Conservation (phyloP, 1,140 invertebrate species). For the Lycorma delicatula region DNA sequence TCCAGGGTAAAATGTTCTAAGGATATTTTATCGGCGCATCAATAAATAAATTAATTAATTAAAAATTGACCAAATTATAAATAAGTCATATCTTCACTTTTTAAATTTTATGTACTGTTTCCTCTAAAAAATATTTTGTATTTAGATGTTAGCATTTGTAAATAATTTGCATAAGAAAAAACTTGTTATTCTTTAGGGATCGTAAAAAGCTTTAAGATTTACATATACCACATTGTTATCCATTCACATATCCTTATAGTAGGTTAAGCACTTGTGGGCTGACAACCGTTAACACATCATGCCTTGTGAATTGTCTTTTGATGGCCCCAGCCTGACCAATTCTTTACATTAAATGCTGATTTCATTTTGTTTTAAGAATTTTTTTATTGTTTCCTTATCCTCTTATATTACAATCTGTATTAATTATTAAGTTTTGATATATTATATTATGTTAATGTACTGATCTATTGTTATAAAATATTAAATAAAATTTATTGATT, state of each 20-base stretch:
- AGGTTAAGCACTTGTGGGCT: neutral
- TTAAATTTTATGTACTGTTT: conserved; percentile 15
- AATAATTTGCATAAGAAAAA: conserved; percentile 12
- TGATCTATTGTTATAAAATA: too few relatives aligned
- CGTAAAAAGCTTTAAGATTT: conserved; percentile 10
- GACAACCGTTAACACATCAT: conserved; percentile 10
- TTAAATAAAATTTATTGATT: too few relatives aligned
- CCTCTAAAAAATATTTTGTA: conserved; percentile 12
- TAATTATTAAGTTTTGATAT: too few relatives aligned
- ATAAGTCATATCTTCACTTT: conserved; percentile 13
- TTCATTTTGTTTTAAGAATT: conserved; percentile 20
- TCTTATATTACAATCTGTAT: too few relatives aligned
- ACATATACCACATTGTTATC: conserved; percentile 20
- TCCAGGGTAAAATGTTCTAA: too few relatives aligned
- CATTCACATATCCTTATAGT: conserved; percentile 21
- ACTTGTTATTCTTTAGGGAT: conserved; percentile 17
- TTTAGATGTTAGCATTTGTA: conserved; percentile 17
- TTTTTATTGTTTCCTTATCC: too few relatives aligned
- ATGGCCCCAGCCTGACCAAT: conserved; percentile 20
- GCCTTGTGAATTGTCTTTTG: conserved; percentile 2
- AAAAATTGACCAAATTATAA: conserved; percentile 20
- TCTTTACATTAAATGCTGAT: conserved; percentile 24
- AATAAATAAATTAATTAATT: conserved; percentile 10
- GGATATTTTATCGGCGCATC: too few relatives aligned
- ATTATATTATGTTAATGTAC: too few relatives aligned